These are phyloP conservation scores for Malacoraja senta DNA, from an alignment of 2,797 vertebrate genomes.

Conservation along the genomic window DNA sequence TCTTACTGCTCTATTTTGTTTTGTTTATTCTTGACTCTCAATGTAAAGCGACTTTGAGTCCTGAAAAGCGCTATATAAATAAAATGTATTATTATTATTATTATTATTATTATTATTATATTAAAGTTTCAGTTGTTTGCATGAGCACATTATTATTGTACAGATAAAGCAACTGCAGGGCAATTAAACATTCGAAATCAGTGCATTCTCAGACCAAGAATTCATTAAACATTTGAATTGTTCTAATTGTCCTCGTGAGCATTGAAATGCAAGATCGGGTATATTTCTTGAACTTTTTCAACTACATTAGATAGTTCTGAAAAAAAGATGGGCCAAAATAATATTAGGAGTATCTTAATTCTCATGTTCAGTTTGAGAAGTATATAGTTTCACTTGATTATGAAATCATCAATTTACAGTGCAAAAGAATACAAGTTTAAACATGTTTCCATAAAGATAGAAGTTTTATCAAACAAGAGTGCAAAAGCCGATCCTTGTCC, in stretches of 20 bases:
- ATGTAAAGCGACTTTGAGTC: too few species aligned
- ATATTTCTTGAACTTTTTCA: not conserved
- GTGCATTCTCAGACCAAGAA: not conserved
- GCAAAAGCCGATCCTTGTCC: not conserved
- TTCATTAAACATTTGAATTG: not conserved
- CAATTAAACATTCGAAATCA: conserved; percentile 16
- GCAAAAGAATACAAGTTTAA: not conserved
- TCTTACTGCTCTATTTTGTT: too few species aligned
- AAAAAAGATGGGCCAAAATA: not conserved
- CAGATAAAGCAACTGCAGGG: not conserved
- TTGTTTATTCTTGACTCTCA: too few species aligned
- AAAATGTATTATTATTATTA: too few species aligned
- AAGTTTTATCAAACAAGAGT: not conserved
- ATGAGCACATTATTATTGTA: not conserved
- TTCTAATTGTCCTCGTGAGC: not conserved
- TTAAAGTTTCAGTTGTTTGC: not conserved
- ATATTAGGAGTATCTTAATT: not conserved
- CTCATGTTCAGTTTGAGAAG: not conserved
- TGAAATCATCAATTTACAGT: not conserved
- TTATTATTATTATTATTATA: too few species aligned
- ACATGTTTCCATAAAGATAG: not conserved
- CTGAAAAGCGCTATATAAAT: too few species aligned
- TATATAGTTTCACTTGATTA: not conserved
- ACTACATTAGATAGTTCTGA: not conserved
- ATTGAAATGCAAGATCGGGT: not conserved